Evolutionary conservation across 1,140 invertebrate genomes (phyloP).

Genomic region (Sminthurides bifidus): DNA sequence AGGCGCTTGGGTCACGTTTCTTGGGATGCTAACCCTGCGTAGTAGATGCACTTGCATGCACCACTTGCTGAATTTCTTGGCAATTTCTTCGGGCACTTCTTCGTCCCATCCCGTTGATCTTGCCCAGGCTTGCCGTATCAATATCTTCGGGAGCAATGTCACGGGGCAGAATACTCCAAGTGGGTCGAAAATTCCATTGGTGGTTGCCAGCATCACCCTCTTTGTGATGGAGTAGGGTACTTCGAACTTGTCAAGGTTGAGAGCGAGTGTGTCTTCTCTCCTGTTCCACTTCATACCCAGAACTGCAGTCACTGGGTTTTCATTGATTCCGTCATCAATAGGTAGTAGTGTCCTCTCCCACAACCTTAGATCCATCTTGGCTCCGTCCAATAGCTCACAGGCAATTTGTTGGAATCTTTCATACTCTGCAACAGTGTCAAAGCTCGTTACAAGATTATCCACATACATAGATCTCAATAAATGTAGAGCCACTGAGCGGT

Average conservation of each 20-base stretch:
- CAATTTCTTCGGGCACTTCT: conserved; percentile 12
- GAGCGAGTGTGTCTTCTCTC: neutral
- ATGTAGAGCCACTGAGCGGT: conserved; percentile 8
- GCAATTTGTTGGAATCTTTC: conserved; percentile 22
- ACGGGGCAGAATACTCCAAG: neutral
- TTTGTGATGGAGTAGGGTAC: neutral
- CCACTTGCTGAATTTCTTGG: conserved; percentile 27
- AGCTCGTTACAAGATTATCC: conserved; percentile 32
- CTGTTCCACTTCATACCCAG: neutral
- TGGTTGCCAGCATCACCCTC: neutral
- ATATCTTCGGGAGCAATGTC: neutral
- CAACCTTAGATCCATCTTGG: conserved; percentile 32
- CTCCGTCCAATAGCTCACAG: conserved; percentile 24
- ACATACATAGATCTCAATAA: conserved; percentile 30
- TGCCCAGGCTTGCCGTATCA: neutral
- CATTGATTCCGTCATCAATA: neutral
- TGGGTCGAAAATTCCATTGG: neutral
- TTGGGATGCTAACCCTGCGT: conserved; percentile 27
- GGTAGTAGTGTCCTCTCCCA: conserved; percentile 28
- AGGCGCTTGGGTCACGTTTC: conserved; percentile 14
- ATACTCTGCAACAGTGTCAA: conserved; percentile 25
- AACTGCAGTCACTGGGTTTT: neutral
- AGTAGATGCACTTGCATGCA: conserved; percentile 9
- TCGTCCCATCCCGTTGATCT: conserved; percentile 1
- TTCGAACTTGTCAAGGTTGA: neutral